Evolutionary conservation across 2,888 invertebrate genomes (phyloP), one percentile per base, ranked within the genome.

Genomic region (Drosophila rellima): DNA sequence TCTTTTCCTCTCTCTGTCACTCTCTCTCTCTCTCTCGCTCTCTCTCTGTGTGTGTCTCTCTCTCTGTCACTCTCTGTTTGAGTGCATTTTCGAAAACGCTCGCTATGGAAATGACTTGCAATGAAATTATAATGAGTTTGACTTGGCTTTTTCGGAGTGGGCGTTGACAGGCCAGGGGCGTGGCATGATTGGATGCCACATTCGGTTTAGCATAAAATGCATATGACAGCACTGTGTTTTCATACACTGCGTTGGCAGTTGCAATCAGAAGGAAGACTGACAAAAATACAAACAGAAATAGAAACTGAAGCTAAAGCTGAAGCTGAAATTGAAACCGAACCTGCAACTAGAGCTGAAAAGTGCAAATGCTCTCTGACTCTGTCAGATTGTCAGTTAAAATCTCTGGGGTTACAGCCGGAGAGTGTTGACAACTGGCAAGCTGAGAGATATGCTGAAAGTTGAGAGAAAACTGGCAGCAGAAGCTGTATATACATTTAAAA

Each of bases 121-220:
- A 78, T 82, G 79, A 79, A 83, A 86, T 72, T 71, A 69, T 80
- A 86, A 82, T 82, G 73, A 82, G 81, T 79, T 83, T 81, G 68
- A 74, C 74, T 81, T 70, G 70, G 57, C 33, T 57, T 66, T 72
- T 76, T 60, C 33, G 31, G 26, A 11, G 17, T 62, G 72, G 75
- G 61, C 60, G 65, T 66, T 72, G 47, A 37, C 56, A 54, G 39
- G 45, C n/a, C 15, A 33, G 13, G 68, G 68, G 78, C 51, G 65
- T 72, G 68, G 51, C 68, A 44, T 45, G 67, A 70, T 67, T 57
- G 78, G 63, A 70, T 70, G 59, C 62, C 70, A 65, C 50, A 70
- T 67, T 78, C 31, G 56, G 71, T 57, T 78, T 74, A 70, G 67
- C 77, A 78, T 78, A 74, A 78, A 78, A 56, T 71, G 80, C 65